Conservation (phyloP, 2,888 invertebrate genomes). For the Gisinianus flammeolus region DNA sequence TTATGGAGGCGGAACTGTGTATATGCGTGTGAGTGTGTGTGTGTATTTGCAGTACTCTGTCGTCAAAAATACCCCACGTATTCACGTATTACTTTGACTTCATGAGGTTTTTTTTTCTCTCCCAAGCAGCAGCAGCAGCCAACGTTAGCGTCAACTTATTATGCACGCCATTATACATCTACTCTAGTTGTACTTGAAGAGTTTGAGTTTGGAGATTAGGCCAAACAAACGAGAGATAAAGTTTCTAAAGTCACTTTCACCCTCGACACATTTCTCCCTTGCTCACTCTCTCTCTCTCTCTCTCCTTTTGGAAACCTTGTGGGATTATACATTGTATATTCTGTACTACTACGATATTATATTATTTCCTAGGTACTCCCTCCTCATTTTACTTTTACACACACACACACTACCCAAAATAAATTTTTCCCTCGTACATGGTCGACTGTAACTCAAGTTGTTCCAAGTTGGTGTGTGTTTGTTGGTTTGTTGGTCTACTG, state of each 20-base stretch:
- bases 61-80: constrained; percentile 26
- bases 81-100: not conserved
- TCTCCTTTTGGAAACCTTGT: not conserved
- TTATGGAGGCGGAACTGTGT: constrained; percentile 22
- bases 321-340: not conserved
- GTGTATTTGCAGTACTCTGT: constrained; percentile 22
- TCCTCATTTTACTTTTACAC: no score
- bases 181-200: constrained; percentile 9
- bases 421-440: no score
- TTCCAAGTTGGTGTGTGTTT: no score
- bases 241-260: constrained; percentile 40
- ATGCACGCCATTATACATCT: not conserved
- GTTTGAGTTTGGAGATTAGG: constrained; percentile 33
- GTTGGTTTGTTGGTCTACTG: no score
- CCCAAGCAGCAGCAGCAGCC: no score
- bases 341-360: no score
- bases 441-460: no score
- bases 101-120: not conserved
- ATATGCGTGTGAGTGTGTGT: no score
- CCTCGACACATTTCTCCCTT: constrained; percentile 34
- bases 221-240: constrained; percentile 39
- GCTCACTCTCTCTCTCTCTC: not conserved
- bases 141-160: not conserved
- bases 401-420: no score
- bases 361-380: no score